Percentiles rank a stretch among this genome's conserved stretches.
Conservation (phyloP, 2,797 vertebrate genomes). For the Ara ararauna region DNA sequence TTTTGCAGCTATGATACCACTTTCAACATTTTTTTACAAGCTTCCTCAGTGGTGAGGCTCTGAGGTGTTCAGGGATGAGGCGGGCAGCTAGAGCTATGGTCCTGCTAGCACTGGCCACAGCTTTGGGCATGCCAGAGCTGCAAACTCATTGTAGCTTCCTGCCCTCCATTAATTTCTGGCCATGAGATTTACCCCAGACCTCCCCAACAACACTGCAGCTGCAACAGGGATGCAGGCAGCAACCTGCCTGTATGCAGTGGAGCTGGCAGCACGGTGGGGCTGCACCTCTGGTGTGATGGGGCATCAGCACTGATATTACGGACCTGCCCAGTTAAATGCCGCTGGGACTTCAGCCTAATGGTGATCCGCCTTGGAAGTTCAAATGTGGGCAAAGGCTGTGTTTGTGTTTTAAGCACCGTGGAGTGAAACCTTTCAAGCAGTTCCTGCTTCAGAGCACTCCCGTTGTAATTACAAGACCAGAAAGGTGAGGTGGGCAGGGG, state of each 20-base stretch:
- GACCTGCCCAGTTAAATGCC: background rate
- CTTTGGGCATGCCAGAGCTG: background rate
- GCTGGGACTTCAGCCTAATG: background rate
- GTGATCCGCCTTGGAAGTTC: background rate
- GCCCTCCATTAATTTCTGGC: background rate
- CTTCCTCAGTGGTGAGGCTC: background rate
- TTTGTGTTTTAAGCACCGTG: background rate
- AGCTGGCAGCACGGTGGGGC: background rate
- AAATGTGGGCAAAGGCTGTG: background rate
- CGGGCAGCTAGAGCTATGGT: background rate
- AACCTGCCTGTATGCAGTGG: fast-evolving
- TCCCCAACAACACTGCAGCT: background rate
- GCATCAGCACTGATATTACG: fast-evolving
- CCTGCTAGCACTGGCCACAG: background rate
- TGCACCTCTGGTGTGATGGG: fast-evolving
- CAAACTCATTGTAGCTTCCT: background rate
- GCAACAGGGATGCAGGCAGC: background rate
- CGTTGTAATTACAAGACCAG: background rate
- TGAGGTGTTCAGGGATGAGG: background rate
- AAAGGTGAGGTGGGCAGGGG: background rate
- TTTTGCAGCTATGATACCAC: background rate
- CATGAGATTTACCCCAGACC: background rate
- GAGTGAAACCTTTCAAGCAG: background rate
- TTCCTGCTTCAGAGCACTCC: background rate
- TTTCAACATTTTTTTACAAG: background rate